Conservation (phyloP, 1,140 invertebrate species). For the Cheumatopsyche charites region DNA sequence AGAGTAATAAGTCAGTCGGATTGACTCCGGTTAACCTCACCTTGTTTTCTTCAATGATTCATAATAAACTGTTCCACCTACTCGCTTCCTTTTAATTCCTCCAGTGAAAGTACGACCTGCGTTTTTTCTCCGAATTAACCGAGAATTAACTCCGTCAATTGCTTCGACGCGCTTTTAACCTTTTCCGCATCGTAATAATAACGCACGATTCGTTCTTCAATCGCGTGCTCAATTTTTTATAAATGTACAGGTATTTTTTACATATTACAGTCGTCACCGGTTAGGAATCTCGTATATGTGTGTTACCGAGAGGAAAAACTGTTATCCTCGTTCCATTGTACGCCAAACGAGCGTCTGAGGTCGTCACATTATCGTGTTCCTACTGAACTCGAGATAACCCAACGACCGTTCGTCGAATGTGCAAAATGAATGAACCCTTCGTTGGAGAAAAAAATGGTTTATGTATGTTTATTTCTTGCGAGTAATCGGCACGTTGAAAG, state of each 20-base stretch:
- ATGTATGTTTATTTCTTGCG: too few species aligned
- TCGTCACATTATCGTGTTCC: background rate
- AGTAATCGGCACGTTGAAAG: too few species aligned
- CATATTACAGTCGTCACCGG: background rate
- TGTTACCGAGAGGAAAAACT: constrained; percentile 16
- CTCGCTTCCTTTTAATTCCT: too few species aligned
- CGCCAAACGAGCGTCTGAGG: background rate
- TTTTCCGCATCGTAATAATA: background rate
- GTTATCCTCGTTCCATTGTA: constrained; percentile 4
- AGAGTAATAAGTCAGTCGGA: constrained; percentile 13
- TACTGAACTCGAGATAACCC: constrained; percentile 16
- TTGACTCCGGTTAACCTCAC: constrained; percentile 24
- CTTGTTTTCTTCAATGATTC: background rate
- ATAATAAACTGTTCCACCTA: background rate
- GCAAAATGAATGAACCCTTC: background rate
- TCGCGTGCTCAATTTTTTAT: background rate
- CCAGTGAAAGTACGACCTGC: too few species aligned
- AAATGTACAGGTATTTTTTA: background rate
- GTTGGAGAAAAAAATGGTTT: background rate
- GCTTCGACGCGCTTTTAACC: too few species aligned
- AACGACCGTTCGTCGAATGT: background rate
- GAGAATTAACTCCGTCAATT: too few species aligned
- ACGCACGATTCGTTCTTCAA: background rate
- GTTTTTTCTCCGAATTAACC: too few species aligned
- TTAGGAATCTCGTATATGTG: constrained; percentile 4